Evolutionary conservation across 2,113 vertebrate genomes (phyloP).

Genomic region (Isichthys henryi): DNA sequence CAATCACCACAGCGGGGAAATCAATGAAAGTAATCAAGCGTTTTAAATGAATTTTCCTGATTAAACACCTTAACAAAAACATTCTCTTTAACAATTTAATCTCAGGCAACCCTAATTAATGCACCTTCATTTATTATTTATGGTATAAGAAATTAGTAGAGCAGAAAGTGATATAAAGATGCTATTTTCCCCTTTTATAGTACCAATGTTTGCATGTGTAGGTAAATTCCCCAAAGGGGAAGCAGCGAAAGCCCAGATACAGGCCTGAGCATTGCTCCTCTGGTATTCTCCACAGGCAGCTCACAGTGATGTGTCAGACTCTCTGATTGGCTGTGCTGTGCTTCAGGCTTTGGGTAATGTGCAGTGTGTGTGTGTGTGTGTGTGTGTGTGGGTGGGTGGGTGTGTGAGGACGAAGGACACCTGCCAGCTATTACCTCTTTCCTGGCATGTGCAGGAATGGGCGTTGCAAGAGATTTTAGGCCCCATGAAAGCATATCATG

Average conservation of each 20-base stretch:
- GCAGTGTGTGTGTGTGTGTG: background rate
- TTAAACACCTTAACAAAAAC: conserved; percentile 2
- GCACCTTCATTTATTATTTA: background rate
- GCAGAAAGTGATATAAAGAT: background rate
- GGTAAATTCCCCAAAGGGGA: background rate
- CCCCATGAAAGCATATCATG: too few relatives aligned
- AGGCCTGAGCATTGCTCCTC: background rate
- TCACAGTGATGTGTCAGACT: background rate
- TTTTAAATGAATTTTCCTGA: conserved; percentile 12
- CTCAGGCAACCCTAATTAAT: background rate
- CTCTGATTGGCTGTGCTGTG: background rate
- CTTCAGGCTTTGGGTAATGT: background rate
- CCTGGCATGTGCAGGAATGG: background rate
- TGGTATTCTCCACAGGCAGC: background rate
- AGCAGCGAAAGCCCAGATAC: background rate
- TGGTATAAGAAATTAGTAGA: background rate
- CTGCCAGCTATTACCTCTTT: background rate
- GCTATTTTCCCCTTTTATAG: background rate
- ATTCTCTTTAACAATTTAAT: background rate
- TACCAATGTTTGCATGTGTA: background rate
- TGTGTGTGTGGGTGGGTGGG: background rate
- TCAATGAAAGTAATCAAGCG: conserved; percentile 7
- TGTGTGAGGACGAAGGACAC: background rate
- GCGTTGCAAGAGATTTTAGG: too few relatives aligned
- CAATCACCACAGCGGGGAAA: background rate